Evolutionary conservation across 2,797 vertebrate genomes (phyloP).

Genomic region (Chelon labrosus): DNA sequence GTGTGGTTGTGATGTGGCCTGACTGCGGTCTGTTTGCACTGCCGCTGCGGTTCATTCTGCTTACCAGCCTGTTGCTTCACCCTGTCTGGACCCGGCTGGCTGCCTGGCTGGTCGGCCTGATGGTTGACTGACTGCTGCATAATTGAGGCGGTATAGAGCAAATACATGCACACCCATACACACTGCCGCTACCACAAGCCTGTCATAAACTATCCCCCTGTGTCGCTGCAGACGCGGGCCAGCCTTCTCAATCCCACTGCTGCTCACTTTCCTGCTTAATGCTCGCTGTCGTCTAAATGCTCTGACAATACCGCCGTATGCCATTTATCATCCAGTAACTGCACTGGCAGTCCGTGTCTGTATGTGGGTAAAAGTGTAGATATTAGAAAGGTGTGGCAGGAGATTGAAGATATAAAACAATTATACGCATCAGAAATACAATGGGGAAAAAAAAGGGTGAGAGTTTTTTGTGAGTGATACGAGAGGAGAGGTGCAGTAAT

Average conservation of each 20-base stretch:
- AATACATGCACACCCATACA: constrained; percentile 36
- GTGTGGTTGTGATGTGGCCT: constrained; percentile 79
- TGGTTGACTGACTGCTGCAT: constrained; percentile 56
- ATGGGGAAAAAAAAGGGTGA: not conserved
- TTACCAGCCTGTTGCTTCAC: constrained; percentile 63
- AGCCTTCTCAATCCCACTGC: constrained; percentile 32
- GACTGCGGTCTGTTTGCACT: constrained; percentile 77
- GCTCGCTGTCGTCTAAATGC: constrained; percentile 51
- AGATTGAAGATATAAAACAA: not conserved
- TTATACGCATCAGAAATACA: not conserved
- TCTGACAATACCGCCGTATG: constrained; percentile 28
- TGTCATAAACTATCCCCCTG: constrained; percentile 53
- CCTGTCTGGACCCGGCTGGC: constrained; percentile 57
- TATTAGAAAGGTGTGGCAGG: too few relatives aligned
- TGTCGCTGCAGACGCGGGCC: constrained; percentile 41
- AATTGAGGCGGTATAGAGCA: constrained; percentile 50
- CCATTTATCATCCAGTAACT: constrained; percentile 55
- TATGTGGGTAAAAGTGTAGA: not conserved
- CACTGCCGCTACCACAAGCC: constrained; percentile 35
- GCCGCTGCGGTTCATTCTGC: constrained; percentile 72
- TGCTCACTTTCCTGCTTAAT: constrained; percentile 34
- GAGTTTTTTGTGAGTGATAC: constrained; percentile 13
- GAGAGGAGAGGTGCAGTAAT: constrained; percentile 1
- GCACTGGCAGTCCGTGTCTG: constrained; percentile 7
- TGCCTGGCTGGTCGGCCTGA: constrained; percentile 27